phyloP scores from a whole-genome alignment of 2,888 invertebrate species.

The Athrips mouffetella region DNA sequence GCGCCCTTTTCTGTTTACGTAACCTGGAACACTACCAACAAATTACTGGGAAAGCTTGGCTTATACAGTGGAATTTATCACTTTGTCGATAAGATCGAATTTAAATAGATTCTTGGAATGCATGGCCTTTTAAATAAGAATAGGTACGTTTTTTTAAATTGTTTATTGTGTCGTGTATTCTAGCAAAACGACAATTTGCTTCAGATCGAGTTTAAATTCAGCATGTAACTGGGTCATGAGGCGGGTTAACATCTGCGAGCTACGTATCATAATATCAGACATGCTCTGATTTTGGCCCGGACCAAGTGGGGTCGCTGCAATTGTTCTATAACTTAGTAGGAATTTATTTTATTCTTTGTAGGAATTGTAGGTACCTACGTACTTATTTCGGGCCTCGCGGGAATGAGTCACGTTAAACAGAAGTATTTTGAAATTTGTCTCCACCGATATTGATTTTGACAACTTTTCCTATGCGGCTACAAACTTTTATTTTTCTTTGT shows the following conservation, averaged over 20 bases:
- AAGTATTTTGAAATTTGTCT: neutral
- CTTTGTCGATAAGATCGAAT: neutral
- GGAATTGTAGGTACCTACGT: no score
- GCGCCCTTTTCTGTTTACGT: slow-evolving; percentile 4
- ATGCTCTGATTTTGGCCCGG: slow-evolving; percentile 5
- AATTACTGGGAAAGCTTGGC: neutral
- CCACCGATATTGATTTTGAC: neutral
- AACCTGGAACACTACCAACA: slow-evolving; percentile 4
- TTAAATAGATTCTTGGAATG: neutral
- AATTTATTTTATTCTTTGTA: no score
- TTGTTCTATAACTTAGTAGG: no score
- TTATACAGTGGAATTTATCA: neutral
- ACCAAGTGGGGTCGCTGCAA: slow-evolving; percentile 2
- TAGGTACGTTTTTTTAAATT: neutral
- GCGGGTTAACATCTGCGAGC: slow-evolving; percentile 12
- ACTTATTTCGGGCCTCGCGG: neutral
- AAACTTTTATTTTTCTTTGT: no score
- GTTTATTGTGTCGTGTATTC: slow-evolving; percentile 2
- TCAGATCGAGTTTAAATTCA: slow-evolving; percentile 7
- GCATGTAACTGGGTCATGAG: slow-evolving; percentile 14
- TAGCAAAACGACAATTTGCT: neutral
- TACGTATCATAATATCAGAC: slow-evolving; percentile 8
- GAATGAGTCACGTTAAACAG: neutral
- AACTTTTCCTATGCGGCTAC: neutral
- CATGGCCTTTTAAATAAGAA: neutral